phyloP scores from a whole-genome alignment of 2,888 invertebrate genomes.

The Choreutis nemorana region DNA sequence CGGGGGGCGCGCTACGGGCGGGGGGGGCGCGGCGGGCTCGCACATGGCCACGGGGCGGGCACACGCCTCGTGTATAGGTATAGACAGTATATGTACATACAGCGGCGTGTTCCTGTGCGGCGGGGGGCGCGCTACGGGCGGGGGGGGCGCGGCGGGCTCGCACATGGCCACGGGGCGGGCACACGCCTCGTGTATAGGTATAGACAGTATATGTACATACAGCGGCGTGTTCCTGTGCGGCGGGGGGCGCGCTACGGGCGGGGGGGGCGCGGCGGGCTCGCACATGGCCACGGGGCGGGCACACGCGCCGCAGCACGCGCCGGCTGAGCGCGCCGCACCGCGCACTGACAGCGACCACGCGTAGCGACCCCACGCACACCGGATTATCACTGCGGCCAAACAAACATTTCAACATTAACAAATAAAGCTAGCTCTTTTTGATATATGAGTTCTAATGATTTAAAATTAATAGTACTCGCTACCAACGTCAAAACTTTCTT shows the following conservation, averaged over 20 bases:
- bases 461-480: too few relatives aligned
- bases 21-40: slow-evolving; percentile 66
- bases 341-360: slow-evolving; percentile 93
- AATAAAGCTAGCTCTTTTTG: too few relatives aligned
- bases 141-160: slow-evolving; percentile 21
- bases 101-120: too few relatives aligned
- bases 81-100: too few relatives aligned
- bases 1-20: slow-evolving; percentile 68
- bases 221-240: slow-evolving; percentile 71
- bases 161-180: slow-evolving; percentile 16
- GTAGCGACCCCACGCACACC: slow-evolving; percentile 93
- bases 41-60: too few relatives aligned
- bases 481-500: too few relatives aligned
- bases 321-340: slow-evolving; percentile 85
- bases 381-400: slow-evolving; percentile 72
- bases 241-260: slow-evolving; percentile 41
- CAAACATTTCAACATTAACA: too few relatives aligned
- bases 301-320: slow-evolving; percentile 61
- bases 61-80: too few relatives aligned
- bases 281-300: slow-evolving; percentile 48
- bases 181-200: neutral
- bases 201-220: slow-evolving; percentile 14
- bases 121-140: slow-evolving; percentile 76
- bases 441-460: too few relatives aligned
- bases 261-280: slow-evolving; percentile 15